These are phyloP conservation scores for Listrodromus nycthemerus DNA, from an alignment of 2,888 invertebrate species.

Conservation along the genomic window DNA sequence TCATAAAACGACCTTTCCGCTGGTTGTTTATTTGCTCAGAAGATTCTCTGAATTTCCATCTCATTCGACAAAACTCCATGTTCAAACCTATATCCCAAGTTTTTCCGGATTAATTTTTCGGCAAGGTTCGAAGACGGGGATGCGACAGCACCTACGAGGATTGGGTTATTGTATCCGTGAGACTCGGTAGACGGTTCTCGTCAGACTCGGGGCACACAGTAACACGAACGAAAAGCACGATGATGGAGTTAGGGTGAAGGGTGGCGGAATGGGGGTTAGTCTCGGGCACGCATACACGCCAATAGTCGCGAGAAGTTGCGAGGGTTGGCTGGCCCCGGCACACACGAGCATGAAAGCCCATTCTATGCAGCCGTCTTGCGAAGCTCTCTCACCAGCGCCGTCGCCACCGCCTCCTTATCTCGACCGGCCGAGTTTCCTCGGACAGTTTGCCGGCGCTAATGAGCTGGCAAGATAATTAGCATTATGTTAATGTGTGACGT, in stretches of 20 bases:
- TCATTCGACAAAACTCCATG: background rate
- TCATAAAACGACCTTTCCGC: too few relatives aligned
- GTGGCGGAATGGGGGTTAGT: background rate
- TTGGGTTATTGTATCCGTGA: constrained; percentile 40
- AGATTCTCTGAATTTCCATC: too few relatives aligned
- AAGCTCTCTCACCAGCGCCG: constrained; percentile 51
- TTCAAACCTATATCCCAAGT: background rate
- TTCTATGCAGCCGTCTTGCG: constrained; percentile 62
- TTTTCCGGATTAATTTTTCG: constrained; percentile 14
- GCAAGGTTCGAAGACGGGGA: background rate
- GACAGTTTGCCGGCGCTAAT: constrained; percentile 84
- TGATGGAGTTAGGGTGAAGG: constrained; percentile 10
- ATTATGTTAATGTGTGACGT: constrained; percentile 84
- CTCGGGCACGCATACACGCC: constrained; percentile 19
- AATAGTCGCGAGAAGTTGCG: constrained; percentile 54
- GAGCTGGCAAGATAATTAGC: constrained; percentile 84
- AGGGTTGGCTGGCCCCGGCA: constrained; percentile 35
- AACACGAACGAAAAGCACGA: constrained; percentile 21
- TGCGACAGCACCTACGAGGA: constrained; percentile 9
- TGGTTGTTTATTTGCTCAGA: too few relatives aligned
- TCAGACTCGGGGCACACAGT: constrained; percentile 23
- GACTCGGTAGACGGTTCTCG: constrained; percentile 32
- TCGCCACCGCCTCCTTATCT: constrained; percentile 79
- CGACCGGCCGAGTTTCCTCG: constrained; percentile 82
- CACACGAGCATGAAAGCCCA: constrained; percentile 69